Conservation (phyloP, 2,888 invertebrate species). For the Byasa hedistus region DNA sequence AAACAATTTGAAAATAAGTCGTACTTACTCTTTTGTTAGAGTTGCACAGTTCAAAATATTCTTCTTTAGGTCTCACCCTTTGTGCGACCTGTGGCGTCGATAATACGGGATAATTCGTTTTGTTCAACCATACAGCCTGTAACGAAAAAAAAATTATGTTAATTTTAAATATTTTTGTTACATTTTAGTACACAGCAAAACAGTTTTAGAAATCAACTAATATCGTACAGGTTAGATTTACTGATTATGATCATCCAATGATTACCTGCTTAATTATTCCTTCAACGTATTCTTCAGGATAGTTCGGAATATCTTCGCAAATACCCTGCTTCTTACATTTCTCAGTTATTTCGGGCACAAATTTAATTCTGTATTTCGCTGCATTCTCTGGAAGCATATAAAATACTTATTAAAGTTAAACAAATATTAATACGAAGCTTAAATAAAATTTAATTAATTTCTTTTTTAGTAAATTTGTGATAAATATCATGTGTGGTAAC, state of each 20-base stretch:
- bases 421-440: too few relatives aligned
- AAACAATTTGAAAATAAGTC: neutral
- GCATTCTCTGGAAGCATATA: neutral
- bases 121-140: constrained; percentile 43
- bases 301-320: constrained; percentile 56
- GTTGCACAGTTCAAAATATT: constrained; percentile 64
- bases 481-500: too few relatives aligned
- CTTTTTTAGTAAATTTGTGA: too few relatives aligned
- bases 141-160: constrained; percentile 23
- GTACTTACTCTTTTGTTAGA: constrained; percentile 53
- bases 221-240: neutral
- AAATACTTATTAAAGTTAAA: too few relatives aligned
- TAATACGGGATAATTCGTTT: constrained; percentile 51
- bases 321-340: constrained; percentile 44
- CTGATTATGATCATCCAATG: too few relatives aligned
- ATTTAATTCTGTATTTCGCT: neutral
- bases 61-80: constrained; percentile 64
- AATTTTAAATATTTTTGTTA: too few relatives aligned
- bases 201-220: too few relatives aligned
- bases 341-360: neutral
- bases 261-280: constrained; percentile 46
- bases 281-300: constrained; percentile 49
- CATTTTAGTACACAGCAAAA: too few relatives aligned
- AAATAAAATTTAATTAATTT: too few relatives aligned
- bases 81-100: constrained; percentile 63